Conservation (phyloP, 2,113 vertebrate genomes). For the Onychostoma macrolepis region DNA sequence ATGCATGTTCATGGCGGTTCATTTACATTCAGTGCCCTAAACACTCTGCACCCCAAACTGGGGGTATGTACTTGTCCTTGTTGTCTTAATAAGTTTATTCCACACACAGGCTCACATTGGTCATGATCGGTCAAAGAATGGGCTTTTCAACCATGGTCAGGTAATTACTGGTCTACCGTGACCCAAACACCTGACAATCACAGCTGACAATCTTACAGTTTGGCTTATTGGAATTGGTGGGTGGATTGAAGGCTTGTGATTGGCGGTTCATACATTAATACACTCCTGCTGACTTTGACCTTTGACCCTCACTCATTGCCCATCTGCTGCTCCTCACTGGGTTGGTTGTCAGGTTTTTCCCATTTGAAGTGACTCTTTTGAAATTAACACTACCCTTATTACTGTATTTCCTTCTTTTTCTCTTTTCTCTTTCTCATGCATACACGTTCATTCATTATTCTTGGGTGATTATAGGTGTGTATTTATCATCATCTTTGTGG, state of each 20-base stretch:
- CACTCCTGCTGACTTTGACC: neutral
- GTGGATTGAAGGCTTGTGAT: slow-evolving; percentile 32
- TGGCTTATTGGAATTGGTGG: slow-evolving; percentile 47
- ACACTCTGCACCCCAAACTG: neutral
- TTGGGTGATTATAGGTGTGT: slow-evolving; percentile 44
- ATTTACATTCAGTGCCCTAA: neutral
- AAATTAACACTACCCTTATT: slow-evolving; percentile 46
- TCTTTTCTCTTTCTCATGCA: slow-evolving; percentile 64
- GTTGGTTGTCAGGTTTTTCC: slow-evolving; percentile 40
- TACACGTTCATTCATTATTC: neutral
- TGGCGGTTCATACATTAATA: slow-evolving; percentile 19
- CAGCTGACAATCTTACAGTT: slow-evolving; percentile 43
- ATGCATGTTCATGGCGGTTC: neutral
- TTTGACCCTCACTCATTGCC: neutral
- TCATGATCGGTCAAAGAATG: slow-evolving; percentile 73
- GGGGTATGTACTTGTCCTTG: slow-evolving; percentile 35
- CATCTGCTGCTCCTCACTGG: slow-evolving; percentile 7
- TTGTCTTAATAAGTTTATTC: slow-evolving; percentile 77
- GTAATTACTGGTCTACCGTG: slow-evolving; percentile 68
- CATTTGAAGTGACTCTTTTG: slow-evolving; percentile 41
- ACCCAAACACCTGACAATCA: slow-evolving; percentile 53
- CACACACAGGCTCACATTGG: slow-evolving; percentile 73
- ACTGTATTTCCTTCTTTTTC: slow-evolving; percentile 42
- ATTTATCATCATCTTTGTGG: slow-evolving; percentile 60
- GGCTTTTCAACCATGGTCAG: slow-evolving; percentile 78